Conservation (phyloP, 2,113 vertebrate genomes). For the Miniopterus natalensis region DNA sequence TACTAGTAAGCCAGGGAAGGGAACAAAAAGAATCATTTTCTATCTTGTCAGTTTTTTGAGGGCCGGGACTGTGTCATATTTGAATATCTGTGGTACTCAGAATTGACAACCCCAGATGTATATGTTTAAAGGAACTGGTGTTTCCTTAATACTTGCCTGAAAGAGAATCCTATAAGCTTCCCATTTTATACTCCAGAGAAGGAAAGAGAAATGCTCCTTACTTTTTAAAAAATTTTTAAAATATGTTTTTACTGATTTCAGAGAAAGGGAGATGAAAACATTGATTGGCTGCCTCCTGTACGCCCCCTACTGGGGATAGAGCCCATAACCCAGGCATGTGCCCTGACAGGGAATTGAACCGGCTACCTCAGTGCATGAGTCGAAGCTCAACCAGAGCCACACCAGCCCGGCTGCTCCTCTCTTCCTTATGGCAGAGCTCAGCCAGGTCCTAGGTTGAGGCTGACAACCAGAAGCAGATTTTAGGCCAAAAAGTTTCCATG, state of each 20-base stretch:
- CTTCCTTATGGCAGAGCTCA: not conserved
- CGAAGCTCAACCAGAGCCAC: not conserved
- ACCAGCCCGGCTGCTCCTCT: not conserved
- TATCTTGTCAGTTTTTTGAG: not conserved
- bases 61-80: not conserved
- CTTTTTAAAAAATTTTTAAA: not conserved
- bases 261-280: too few species aligned
- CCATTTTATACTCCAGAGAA: not conserved
- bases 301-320: not conserved
- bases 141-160: slow-evolving; percentile 42
- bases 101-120: not conserved
- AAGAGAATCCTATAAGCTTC: not conserved
- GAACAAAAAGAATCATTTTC: not conserved
- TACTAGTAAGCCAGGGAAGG: not conserved
- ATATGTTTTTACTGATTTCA: too few species aligned
- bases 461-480: slow-evolving; percentile 55
- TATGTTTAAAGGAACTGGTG: not conserved
- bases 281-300: not conserved
- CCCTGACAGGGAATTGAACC: not conserved
- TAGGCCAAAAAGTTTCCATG: not conserved
- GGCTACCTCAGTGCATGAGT: not conserved
- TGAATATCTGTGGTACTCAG: slow-evolving; percentile 22
- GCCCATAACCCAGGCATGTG: not conserved
- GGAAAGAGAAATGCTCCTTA: not conserved
- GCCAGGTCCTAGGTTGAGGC: not conserved